phyloP scores from a whole-genome alignment of 2,113 vertebrate genomes.

The Callorhinus ursinus region DNA sequence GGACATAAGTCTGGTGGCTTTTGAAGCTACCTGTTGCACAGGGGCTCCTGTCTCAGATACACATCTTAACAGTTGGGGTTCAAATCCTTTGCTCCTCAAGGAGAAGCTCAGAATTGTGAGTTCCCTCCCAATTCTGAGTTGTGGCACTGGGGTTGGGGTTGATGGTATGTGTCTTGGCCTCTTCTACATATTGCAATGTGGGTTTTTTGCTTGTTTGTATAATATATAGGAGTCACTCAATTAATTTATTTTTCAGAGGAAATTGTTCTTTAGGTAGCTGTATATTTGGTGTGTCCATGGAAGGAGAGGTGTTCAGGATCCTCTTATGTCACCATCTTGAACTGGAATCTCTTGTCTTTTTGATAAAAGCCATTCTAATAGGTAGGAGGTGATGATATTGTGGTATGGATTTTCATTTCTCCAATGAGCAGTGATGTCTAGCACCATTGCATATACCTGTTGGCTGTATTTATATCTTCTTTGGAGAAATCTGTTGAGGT shows the following conservation, averaged over 20 bases:
- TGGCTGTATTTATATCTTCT: neutral
- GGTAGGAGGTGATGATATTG: too few relatives aligned
- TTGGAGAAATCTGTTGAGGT: neutral
- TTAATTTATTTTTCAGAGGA: neutral
- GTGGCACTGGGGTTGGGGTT: neutral
- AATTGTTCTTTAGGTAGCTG: neutral
- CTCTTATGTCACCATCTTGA: neutral
- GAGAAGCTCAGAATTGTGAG: neutral
- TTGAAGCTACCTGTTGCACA: neutral
- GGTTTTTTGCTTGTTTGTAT: neutral
- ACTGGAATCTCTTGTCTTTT: neutral
- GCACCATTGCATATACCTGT: neutral
- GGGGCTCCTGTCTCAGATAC: neutral
- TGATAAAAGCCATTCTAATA: neutral
- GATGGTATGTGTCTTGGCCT: neutral
- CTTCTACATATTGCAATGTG: neutral
- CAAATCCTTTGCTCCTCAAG: neutral
- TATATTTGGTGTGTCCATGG: neutral
- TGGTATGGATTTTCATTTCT: neutral
- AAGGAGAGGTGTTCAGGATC: neutral
- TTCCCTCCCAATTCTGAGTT: neutral
- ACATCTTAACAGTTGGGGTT: neutral
- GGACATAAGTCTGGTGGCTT: neutral
- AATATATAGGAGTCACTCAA: too few relatives aligned
- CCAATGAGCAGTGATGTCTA: neutral